Evolutionary conservation across 2,113 vertebrate genomes (phyloP).

Genomic region (Malurus alboscapulatus): DNA sequence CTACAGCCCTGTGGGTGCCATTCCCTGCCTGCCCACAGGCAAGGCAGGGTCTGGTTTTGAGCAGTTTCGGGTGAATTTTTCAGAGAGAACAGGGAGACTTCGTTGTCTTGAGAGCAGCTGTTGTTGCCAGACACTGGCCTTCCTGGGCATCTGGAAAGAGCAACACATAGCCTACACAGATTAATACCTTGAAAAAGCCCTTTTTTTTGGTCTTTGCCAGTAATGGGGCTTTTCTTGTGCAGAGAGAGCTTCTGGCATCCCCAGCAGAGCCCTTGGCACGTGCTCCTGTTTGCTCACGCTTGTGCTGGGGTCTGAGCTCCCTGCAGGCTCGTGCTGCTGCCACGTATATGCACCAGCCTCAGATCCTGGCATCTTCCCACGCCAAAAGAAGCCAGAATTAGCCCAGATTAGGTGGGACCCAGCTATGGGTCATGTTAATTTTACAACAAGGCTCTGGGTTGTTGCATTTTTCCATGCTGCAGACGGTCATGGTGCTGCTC

Average conservation of each 20-base stretch:
- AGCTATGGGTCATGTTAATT: not conserved
- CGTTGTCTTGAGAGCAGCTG: not conserved
- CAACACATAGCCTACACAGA: not conserved
- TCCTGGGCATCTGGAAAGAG: not conserved
- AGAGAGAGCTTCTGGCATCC: not conserved
- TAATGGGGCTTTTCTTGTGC: not conserved
- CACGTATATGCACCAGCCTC: rapidly evolving
- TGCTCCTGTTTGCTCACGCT: not conserved
- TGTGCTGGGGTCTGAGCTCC: rapidly evolving
- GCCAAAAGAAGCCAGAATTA: not conserved
- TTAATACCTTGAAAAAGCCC: not conserved
- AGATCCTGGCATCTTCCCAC: not conserved
- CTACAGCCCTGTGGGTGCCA: not conserved
- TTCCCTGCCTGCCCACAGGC: not conserved
- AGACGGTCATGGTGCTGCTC: not conserved
- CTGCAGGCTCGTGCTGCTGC: not conserved
- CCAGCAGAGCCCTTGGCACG: rapidly evolving
- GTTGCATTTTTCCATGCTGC: not conserved
- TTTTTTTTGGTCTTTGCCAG: not conserved
- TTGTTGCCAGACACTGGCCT: not conserved
- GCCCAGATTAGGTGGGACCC: not conserved
- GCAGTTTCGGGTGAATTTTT: not conserved
- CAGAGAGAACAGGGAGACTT: not conserved
- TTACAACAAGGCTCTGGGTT: not conserved
- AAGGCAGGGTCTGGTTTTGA: not conserved